Conservation (phyloP, 2,888 invertebrate genomes). For the Hololepta plana region DNA sequence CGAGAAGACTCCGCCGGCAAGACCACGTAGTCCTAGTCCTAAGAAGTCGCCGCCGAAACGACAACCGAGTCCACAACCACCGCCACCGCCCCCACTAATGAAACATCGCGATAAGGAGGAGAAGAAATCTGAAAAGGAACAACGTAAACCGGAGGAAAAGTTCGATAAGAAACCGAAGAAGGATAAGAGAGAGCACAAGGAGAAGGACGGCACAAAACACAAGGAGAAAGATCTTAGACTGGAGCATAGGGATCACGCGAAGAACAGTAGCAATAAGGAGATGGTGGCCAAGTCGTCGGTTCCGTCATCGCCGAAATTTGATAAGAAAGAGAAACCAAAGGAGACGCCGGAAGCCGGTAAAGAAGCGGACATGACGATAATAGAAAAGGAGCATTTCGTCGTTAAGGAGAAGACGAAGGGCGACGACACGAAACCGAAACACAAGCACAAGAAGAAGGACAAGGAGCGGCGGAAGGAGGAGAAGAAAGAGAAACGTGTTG, state of each 20-base stretch:
- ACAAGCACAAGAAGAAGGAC: constrained; percentile 35
- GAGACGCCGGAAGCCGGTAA: constrained; percentile 20
- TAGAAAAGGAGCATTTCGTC: constrained; percentile 6
- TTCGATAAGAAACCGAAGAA: constrained; percentile 15
- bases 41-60: constrained; percentile 22
- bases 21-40: constrained; percentile 15
- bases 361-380: constrained; percentile 15
- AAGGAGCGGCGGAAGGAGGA: constrained; percentile 32
- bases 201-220: constrained; percentile 32
- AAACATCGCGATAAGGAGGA: constrained; percentile 17
- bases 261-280: constrained; percentile 9
- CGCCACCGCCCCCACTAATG: constrained; percentile 4
- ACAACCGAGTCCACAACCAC: constrained; percentile 11
- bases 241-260: constrained; percentile 12
- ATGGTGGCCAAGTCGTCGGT: constrained; percentile 16
- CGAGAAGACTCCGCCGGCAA: constrained; percentile 25
- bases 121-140: constrained; percentile 13
- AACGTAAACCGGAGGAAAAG: constrained; percentile 12
- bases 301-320: constrained; percentile 34
- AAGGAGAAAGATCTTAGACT: constrained; percentile 22
- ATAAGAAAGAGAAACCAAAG: constrained; percentile 32
- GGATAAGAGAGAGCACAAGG: constrained; percentile 29
- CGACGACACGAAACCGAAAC: constrained; percentile 22
- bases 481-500: constrained; percentile 14
- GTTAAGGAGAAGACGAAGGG: constrained; percentile 13